Evolutionary conservation across 2,113 vertebrate genomes (phyloP).

Genomic region (Oncorhynchus tshawytscha): DNA sequence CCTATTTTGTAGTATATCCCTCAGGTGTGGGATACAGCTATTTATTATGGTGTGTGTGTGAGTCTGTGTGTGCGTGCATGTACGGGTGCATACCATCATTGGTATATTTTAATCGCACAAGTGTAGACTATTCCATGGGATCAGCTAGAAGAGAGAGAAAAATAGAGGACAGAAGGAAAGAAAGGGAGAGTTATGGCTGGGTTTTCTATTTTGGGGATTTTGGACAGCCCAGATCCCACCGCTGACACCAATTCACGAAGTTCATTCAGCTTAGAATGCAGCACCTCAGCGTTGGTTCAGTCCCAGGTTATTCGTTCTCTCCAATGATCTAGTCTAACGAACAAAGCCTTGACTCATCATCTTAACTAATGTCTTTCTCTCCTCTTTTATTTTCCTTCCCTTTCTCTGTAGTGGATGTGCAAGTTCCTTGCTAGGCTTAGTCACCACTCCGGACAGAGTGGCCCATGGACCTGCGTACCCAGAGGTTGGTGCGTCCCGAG

Average conservation of each 20-base stretch:
- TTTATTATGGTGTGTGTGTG: too few relatives aligned
- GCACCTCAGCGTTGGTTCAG: neutral
- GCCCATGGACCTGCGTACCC: constrained; percentile 89
- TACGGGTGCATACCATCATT: neutral
- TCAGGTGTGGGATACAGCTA: neutral
- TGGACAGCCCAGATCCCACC: neutral
- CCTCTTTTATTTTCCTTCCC: neutral
- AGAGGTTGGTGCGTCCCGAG: constrained; percentile 70
- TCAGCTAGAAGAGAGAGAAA: neutral
- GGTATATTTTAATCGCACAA: neutral
- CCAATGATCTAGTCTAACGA: neutral
- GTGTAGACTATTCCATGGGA: neutral
- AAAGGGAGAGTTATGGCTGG: neutral
- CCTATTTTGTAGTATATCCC: too few relatives aligned
- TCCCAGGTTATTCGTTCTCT: neutral
- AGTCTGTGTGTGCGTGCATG: too few relatives aligned
- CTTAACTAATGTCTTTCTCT: too few relatives aligned
- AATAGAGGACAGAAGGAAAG: neutral
- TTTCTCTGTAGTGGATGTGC: constrained; percentile 52
- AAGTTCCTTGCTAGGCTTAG: constrained; percentile 15
- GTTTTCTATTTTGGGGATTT: neutral
- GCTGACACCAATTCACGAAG: neutral
- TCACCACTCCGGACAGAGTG: constrained; percentile 28
- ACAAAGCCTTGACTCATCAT: neutral
- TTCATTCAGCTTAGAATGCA: neutral